Percentiles rank a stretch among this genome's conserved stretches.
Evolutionary conservation across 2,113 vertebrate genomes (phyloP).

Genomic region (Phaetusa simplex): DNA sequence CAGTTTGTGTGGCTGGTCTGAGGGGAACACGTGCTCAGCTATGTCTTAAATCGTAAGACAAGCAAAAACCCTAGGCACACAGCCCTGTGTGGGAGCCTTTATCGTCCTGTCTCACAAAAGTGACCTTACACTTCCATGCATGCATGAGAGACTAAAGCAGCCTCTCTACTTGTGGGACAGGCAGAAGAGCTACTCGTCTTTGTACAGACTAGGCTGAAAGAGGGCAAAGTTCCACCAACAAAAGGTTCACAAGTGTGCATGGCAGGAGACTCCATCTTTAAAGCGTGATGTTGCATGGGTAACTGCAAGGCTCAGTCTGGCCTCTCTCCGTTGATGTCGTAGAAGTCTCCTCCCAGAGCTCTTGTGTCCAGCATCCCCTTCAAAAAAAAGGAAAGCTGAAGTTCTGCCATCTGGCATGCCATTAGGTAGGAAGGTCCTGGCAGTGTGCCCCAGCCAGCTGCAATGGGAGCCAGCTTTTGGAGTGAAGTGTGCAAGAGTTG

Average conservation of each 20-base stretch:
- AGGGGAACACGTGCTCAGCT: neutral
- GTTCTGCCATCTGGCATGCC: neutral
- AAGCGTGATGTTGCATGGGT: neutral
- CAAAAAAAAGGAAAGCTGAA: neutral
- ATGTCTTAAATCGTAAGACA: neutral
- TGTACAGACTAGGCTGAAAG: neutral
- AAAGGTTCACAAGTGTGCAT: neutral
- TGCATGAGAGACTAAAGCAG: neutral
- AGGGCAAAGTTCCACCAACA: neutral
- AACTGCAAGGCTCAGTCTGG: neutral
- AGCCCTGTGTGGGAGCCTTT: neutral
- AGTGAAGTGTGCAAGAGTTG: fast-evolving
- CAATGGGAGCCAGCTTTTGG: neutral
- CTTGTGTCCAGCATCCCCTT: neutral
- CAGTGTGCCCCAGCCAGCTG: neutral
- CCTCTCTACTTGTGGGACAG: neutral
- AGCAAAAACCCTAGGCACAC: neutral
- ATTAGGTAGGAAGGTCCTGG: neutral
- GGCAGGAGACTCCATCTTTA: neutral
- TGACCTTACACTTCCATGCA: neutral
- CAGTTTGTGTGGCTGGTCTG: neutral
- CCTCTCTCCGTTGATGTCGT: neutral
- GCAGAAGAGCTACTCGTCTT: neutral
- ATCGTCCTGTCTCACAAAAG: neutral
- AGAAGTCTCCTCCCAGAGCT: neutral